Conservation (phyloP, 2,113 vertebrate species). For the Thomomys bottae region DNA sequence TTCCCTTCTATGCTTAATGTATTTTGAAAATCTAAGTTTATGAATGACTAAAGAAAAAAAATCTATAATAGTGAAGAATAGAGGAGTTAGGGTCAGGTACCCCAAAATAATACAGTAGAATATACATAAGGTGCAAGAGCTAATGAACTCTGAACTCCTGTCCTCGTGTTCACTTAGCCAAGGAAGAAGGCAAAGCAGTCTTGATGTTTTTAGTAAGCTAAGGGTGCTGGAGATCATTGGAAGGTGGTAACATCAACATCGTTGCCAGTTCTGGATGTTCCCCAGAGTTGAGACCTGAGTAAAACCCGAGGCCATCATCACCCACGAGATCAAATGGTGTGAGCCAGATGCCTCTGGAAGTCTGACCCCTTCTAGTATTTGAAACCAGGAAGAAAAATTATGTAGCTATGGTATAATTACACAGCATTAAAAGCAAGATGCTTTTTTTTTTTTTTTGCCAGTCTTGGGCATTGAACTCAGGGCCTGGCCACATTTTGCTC, state of each 20-base stretch:
- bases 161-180: not conserved
- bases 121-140: accelerated
- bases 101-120: not conserved
- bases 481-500: too few relatives aligned
- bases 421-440: not conserved
- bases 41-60: not conserved
- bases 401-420: not conserved
- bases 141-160: conserved; percentile 12
- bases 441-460: too few relatives aligned
- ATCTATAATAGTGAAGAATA: not conserved
- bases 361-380: not conserved
- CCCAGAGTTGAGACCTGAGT: not conserved
- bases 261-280: not conserved
- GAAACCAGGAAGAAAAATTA: not conserved
- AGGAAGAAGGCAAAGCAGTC: conserved; percentile 12
- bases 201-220: not conserved
- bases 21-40: not conserved
- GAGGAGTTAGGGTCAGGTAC: not conserved
- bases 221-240: conserved; percentile 1
- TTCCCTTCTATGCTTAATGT: not conserved
- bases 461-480: too few relatives aligned
- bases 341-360: not conserved
- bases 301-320: not conserved
- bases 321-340: not conserved
- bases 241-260: not conserved